Conservation (phyloP, 2,888 invertebrate genomes). For the Nemapogon koenigi region DNA sequence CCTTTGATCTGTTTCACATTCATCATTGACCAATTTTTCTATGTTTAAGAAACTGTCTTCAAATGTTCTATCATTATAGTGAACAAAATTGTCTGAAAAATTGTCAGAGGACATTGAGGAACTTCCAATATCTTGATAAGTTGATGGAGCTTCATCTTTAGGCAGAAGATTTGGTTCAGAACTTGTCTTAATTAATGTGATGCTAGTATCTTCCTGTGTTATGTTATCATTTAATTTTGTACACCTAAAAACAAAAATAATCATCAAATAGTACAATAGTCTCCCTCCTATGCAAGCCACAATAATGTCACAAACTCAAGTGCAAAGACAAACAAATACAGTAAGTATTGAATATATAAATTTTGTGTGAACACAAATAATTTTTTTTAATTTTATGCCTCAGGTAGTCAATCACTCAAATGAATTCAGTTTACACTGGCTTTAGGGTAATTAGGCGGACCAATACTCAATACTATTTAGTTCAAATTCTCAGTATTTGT, state of each 20-base stretch:
- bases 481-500: too few relatives aligned
- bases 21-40: conserved; percentile 30
- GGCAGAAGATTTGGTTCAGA: conserved; percentile 34
- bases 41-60: conserved; percentile 38
- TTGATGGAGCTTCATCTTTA: conserved; percentile 8
- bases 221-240: conserved; percentile 7
- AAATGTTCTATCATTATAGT: conserved; percentile 20
- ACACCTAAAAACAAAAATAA: conserved; percentile 13
- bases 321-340: too few relatives aligned
- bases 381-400: too few relatives aligned
- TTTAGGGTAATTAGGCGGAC: too few relatives aligned
- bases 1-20: conserved; percentile 24
- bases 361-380: too few relatives aligned
- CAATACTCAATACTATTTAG: too few relatives aligned
- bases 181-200: conserved; percentile 37
- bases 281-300: too few relatives aligned
- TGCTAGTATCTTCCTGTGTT: conserved; percentile 23
- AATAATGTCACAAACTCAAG: too few relatives aligned
- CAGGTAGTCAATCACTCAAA: too few relatives aligned
- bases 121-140: conserved; percentile 3
- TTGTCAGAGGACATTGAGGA: conserved; percentile 13
- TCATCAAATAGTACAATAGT: too few relatives aligned
- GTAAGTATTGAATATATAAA: too few relatives aligned
- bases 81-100: conserved; percentile 12
- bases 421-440: too few relatives aligned